A percentile compares a stretch with the other conserved stretches of the same genome.
These are phyloP conservation scores for Drosophila ogumai DNA, from an alignment of 1,140 invertebrate genomes.

Conservation along the genomic window DNA sequence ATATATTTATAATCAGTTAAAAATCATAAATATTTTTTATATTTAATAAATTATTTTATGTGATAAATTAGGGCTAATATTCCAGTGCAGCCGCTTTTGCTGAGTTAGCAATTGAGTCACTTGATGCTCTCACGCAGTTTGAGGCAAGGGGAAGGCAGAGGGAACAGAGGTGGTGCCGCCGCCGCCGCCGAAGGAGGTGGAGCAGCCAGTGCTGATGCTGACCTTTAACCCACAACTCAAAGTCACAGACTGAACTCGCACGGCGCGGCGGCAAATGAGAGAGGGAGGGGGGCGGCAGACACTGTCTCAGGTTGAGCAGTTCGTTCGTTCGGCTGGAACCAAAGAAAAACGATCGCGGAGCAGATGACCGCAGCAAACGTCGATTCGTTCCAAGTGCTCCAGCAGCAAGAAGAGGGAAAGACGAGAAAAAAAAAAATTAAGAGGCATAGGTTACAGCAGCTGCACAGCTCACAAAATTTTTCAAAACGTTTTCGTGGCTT, in stretches of 20 bases:
- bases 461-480: constrained; percentile 44
- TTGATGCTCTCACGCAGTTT: constrained; percentile 72
- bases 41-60: background rate
- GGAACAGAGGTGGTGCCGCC: constrained; percentile 3
- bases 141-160: background rate
- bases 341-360: constrained; percentile 76
- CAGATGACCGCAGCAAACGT: constrained; percentile 82
- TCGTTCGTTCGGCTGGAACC: constrained; percentile 67
- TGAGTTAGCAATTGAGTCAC: constrained; percentile 70
- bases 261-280: background rate
- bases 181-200: constrained; percentile 26
- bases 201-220: constrained; percentile 60
- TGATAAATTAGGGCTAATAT: background rate
- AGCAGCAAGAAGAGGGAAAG: constrained; percentile 30
- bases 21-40: background rate
- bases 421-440: constrained; percentile 6
- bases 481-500: background rate
- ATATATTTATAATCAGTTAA: rapidly evolving
- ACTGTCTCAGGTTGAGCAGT: constrained; percentile 22
- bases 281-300: background rate
- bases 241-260: constrained; percentile 22
- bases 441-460: constrained; percentile 17
- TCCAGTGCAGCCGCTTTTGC: constrained; percentile 24
- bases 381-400: constrained; percentile 80
- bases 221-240: constrained; percentile 68